A percentile compares a stretch with the other conserved stretches of the same genome.
Conservation (phyloP, 2,113 vertebrate species). For the rat (Rattus norvegicus) region DNA sequence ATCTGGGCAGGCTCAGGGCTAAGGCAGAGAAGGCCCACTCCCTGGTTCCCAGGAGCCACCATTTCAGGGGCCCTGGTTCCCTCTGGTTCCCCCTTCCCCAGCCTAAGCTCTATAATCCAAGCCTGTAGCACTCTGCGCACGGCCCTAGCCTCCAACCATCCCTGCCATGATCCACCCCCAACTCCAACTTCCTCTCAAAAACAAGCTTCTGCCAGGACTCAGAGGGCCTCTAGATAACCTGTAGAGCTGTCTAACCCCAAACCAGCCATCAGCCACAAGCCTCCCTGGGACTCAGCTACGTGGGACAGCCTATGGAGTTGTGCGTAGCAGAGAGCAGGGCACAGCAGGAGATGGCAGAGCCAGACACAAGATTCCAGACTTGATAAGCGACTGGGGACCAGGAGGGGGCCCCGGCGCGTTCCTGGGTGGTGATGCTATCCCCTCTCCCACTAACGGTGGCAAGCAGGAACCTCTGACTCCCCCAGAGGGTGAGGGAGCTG, state of each 20-base stretch:
- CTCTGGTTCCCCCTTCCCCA: neutral
- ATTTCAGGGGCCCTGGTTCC: neutral
- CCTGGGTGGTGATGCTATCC: constrained; percentile 64
- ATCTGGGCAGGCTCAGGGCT: neutral
- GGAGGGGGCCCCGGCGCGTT: neutral
- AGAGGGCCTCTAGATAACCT: neutral
- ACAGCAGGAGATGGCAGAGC: constrained; percentile 56
- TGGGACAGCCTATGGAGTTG: neutral
- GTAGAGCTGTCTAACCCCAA: neutral
- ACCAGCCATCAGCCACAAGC: neutral
- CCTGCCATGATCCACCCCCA: neutral
- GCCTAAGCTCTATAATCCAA: neutral
- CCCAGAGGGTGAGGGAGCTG: constrained; percentile 61
- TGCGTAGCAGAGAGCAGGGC: neutral
- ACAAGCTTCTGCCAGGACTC: neutral
- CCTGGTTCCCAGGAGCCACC: neutral
- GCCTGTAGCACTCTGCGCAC: neutral
- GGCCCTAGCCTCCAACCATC: neutral
- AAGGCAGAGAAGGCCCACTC: neutral
- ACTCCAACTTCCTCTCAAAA: neutral
- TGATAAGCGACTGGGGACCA: constrained; percentile 8
- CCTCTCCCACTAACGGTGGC: neutral
- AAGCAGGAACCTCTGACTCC: constrained; percentile 48
- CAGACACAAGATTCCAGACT: constrained; percentile 74
- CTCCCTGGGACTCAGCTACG: neutral